Evolutionary conservation across 2,888 invertebrate species (phyloP), one percentile per base, ranked within the genome.

Genomic region (Andrena minutula): DNA sequence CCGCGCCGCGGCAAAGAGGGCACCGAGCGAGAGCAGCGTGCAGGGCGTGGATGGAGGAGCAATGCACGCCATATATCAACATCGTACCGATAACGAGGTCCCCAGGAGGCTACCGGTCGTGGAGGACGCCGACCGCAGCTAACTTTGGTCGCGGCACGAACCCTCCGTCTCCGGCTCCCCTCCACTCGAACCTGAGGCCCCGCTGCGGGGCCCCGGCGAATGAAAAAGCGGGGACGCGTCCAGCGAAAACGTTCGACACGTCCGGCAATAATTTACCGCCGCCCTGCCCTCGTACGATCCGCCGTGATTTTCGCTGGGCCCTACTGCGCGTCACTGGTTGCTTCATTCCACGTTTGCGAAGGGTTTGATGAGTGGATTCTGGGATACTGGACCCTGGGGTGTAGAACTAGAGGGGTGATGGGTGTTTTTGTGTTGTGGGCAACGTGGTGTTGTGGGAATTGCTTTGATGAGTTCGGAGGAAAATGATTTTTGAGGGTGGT

Each of bases 81-180:
- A 91, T 91, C 89, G 90, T 90, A 90, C 92, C 92, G 93, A 93
- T 93, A 93, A 93, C 93, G 93, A 93, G 93, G 92, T 92, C 91
- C 89, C 90, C 90, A 86, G 89, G 91, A 92, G 91, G 90, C 93
- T 93, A 92, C 92, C 87, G 91, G 90, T 90, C 89, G 90, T 86
- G 87, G 89, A 84, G 75, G 85, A 87, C 80, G 86, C 85, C 84
- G 82, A 79, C 60, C 68, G 69, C 51, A 41, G 47, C 71, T 80
- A 83, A 79, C 88, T 83, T 76, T 83, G 87, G 82, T 82, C 79
- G 71, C 65, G 75, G 81, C 83, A 80, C 85, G 81, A 78, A 65
- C 78, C 72, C 64, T 7, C 51, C 23, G 71, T 69, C 61, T 69
- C 61, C 64, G 61, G 61, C 49, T 68, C 75, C 53, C 32, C 75